Conservation (phyloP, 1,140 invertebrate species). For the Lordiphosa stackelbergi region DNA sequence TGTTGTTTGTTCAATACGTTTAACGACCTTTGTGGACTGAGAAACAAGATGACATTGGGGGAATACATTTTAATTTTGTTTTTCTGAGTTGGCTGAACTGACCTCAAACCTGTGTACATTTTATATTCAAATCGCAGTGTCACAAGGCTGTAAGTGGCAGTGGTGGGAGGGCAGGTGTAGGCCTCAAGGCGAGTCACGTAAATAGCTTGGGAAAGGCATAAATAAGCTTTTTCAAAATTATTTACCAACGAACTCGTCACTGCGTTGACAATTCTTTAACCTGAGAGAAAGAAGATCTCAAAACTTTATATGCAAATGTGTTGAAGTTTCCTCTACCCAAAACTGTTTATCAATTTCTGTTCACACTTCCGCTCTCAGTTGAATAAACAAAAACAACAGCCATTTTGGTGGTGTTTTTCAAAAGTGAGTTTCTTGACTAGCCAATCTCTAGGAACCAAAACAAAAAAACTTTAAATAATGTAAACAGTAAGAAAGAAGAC, state of each 20-base stretch:
- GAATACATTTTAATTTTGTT: constrained; percentile 38
- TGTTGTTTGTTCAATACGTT: constrained; percentile 52
- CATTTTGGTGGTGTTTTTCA: constrained; percentile 31
- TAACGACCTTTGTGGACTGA: constrained; percentile 56
- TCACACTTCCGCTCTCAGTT: constrained; percentile 42
- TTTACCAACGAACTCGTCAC: no score
- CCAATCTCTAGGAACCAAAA: constrained; percentile 19
- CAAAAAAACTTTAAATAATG: constrained; percentile 53
- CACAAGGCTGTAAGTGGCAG: constrained; percentile 33
- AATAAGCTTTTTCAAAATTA: no score
- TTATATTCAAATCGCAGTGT: constrained; percentile 54
- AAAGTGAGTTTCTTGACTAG: constrained; percentile 35
- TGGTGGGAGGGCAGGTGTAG: constrained; percentile 2
- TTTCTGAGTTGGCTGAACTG: constrained; percentile 11
- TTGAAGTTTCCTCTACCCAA: constrained; percentile 9
- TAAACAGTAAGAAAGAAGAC: constrained; percentile 42
- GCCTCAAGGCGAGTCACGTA: constrained; percentile 52
- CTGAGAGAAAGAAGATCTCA: no score
- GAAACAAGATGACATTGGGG: constrained; percentile 46
- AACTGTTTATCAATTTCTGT: constrained; percentile 27
- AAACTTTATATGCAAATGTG: background rate
- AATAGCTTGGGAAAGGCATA: constrained; percentile 26
- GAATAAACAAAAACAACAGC: constrained; percentile 43
- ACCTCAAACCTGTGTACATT: constrained; percentile 46
- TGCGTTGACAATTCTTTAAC: no score